phyloP scores from a whole-genome alignment of 2,888 invertebrate species.

The Archips xylosteana region DNA sequence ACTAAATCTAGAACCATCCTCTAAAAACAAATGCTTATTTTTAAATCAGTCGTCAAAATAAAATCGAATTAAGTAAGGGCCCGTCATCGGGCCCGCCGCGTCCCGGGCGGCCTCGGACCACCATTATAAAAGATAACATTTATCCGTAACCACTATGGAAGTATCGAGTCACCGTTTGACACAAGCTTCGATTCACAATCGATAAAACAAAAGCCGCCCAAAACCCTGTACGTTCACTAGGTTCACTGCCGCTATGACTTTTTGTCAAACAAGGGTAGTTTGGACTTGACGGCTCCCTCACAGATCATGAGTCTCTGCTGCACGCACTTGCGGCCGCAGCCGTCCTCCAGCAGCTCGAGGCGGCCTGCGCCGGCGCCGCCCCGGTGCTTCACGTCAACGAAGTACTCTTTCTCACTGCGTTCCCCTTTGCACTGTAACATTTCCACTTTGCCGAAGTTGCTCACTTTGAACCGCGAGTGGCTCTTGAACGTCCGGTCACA shows the following conservation, averaged over 20 bases:
- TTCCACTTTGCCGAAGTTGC: slow-evolving; percentile 51
- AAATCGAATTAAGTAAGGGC: slow-evolving; percentile 39
- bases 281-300: slow-evolving; percentile 94
- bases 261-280: slow-evolving; percentile 93
- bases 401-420: slow-evolving; percentile 53
- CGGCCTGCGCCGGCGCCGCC: slow-evolving; percentile 45
- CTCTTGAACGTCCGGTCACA: slow-evolving; percentile 74
- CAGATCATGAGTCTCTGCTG: slow-evolving; percentile 91
- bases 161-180: slow-evolving; percentile 43
- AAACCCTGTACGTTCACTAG: slow-evolving; percentile 24
- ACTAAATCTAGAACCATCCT: slow-evolving; percentile 39
- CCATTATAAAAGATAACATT: slow-evolving; percentile 49
- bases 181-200: slow-evolving; percentile 23
- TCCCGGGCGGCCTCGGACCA: slow-evolving; percentile 47
- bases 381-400: slow-evolving; percentile 61
- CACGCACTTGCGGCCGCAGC: slow-evolving; percentile 73
- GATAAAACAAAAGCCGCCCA: neutral
- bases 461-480: slow-evolving; percentile 56
- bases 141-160: slow-evolving; percentile 48
- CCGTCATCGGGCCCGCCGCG: slow-evolving; percentile 6
- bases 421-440: slow-evolving; percentile 48
- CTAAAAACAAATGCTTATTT: slow-evolving; percentile 49
- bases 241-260: slow-evolving; percentile 65
- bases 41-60: slow-evolving; percentile 51
- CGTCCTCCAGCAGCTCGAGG: slow-evolving; percentile 51